A percentile compares a stretch with the other conserved stretches of the same genome.
These are phyloP conservation scores for Nomia melanderi DNA, from an alignment of 1,140 invertebrate genomes.

Conservation along the genomic window DNA sequence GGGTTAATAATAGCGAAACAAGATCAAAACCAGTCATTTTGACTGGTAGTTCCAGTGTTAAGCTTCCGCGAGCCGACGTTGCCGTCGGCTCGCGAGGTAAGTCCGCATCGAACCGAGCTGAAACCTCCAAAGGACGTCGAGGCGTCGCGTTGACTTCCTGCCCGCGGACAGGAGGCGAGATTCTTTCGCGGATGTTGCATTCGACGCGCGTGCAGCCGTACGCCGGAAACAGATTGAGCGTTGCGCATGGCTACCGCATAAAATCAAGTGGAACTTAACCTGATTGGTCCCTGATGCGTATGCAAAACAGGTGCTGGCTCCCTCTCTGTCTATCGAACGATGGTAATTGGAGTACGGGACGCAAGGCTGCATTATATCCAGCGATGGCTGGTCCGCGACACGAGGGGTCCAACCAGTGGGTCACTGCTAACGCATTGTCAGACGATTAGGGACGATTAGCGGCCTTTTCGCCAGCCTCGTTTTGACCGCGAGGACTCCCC, in stretches of 20 bases:
- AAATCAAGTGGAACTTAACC: constrained; percentile 70
- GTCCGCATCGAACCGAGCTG: too few species aligned
- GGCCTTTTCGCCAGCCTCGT: constrained; percentile 57
- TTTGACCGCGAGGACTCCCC: constrained; percentile 37
- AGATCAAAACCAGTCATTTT: too few species aligned
- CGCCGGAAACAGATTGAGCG: constrained; percentile 60
- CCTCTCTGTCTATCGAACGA: constrained; percentile 55
- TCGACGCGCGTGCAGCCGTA: constrained; percentile 35
- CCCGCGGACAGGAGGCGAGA: neutral
- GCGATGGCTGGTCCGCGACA: constrained; percentile 67
- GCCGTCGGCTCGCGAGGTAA: too few species aligned
- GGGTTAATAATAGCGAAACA: too few species aligned
- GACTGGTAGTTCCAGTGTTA: too few species aligned
- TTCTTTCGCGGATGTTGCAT: constrained; percentile 56
- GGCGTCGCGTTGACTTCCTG: constrained; percentile 19
- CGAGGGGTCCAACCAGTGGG: constrained; percentile 72
- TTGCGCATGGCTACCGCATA: constrained; percentile 55
- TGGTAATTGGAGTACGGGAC: constrained; percentile 76
- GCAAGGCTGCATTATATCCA: constrained; percentile 79
- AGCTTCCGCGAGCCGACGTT: too few species aligned
- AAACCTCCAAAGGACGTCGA: neutral
- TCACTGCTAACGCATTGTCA: constrained; percentile 78
- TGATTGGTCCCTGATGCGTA: constrained; percentile 75
- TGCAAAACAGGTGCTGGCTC: constrained; percentile 75
- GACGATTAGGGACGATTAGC: constrained; percentile 74